These are phyloP conservation scores for Darevskia nairensis DNA, from an alignment of 2,797 vertebrate species.

Conservation along the genomic window DNA sequence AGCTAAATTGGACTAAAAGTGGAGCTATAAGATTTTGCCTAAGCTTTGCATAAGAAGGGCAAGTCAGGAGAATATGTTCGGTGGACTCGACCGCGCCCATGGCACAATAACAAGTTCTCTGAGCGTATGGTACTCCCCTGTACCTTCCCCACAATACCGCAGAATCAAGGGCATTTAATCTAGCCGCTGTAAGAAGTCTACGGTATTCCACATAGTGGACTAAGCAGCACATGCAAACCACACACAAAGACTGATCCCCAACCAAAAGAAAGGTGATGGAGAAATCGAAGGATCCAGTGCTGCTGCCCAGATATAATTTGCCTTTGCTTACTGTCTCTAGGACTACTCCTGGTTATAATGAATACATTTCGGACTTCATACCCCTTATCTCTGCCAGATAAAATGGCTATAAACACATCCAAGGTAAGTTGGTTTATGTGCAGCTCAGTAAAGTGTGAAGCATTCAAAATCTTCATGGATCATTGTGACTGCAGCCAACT, in stretches of 20 bases:
- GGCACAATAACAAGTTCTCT: too few relatives aligned
- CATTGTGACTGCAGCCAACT: constrained; percentile 1
- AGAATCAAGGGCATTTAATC: too few relatives aligned
- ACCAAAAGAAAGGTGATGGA: not conserved
- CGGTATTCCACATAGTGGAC: too few relatives aligned
- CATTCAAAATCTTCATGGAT: constrained; percentile 13
- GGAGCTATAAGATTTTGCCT: too few relatives aligned
- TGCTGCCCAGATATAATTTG: not conserved
- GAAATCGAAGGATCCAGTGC: not conserved
- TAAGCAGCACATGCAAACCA: not conserved
- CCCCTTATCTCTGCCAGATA: not conserved
- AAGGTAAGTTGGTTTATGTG: not conserved
- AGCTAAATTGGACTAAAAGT: too few relatives aligned
- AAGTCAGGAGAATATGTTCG: too few relatives aligned
- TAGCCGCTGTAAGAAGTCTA: too few relatives aligned
- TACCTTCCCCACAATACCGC: too few relatives aligned
- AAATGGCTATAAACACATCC: not conserved
- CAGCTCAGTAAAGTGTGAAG: not conserved
- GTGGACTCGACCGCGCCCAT: too few relatives aligned
- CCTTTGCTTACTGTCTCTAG: not conserved
- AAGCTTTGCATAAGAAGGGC: too few relatives aligned
- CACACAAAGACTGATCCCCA: too few relatives aligned
- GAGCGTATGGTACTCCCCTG: too few relatives aligned
- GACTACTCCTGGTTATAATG: not conserved
- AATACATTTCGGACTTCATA: not conserved